phyloP scores from a whole-genome alignment of 92 coral and sea anemone genomes.

The Parazoanthus swiftii region DNA sequence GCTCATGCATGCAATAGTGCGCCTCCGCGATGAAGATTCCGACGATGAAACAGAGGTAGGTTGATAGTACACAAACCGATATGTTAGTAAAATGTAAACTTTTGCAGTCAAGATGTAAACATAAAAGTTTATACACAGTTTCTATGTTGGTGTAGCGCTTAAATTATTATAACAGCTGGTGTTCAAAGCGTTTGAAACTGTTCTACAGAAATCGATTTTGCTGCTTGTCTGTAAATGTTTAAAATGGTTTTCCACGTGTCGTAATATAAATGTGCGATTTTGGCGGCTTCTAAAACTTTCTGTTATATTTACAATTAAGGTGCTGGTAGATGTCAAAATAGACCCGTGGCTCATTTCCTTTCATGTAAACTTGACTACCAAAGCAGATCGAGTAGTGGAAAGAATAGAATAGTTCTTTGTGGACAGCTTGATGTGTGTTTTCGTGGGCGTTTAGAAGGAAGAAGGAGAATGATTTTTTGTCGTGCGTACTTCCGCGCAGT shows the following conservation, averaged over 20 bases:
- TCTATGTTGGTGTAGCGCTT: not conserved
- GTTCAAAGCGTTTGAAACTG: not conserved
- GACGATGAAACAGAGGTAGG: constrained; percentile 70
- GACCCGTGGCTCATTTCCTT: constrained; percentile 17
- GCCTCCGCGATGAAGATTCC: constrained; percentile 81
- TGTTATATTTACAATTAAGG: not conserved
- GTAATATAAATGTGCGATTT: not conserved
- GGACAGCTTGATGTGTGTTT: not conserved
- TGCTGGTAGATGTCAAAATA: not conserved
- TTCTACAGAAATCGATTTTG: not conserved
- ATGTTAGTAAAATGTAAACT: constrained; percentile 15
- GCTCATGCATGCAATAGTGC: constrained; percentile 75
- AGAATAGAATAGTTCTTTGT: not conserved
- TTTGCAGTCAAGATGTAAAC: constrained; percentile 12
- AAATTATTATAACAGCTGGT: not conserved
- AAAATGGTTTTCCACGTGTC: constrained; percentile 1
- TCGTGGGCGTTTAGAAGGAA: constrained; percentile 26
- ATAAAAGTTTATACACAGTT: not conserved
- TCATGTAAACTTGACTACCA: not conserved
- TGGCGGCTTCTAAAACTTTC: not conserved
- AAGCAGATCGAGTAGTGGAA: not conserved
- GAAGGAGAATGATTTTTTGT: not conserved
- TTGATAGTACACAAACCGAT: not conserved
- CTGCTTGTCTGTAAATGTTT: not conserved
- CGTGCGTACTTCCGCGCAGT: not conserved